Percentiles rank a stretch among this genome's conserved stretches.
These are phyloP conservation scores for Paramormyrops kingsleyae DNA, from an alignment of 2,113 vertebrate genomes.

Conservation along the genomic window DNA sequence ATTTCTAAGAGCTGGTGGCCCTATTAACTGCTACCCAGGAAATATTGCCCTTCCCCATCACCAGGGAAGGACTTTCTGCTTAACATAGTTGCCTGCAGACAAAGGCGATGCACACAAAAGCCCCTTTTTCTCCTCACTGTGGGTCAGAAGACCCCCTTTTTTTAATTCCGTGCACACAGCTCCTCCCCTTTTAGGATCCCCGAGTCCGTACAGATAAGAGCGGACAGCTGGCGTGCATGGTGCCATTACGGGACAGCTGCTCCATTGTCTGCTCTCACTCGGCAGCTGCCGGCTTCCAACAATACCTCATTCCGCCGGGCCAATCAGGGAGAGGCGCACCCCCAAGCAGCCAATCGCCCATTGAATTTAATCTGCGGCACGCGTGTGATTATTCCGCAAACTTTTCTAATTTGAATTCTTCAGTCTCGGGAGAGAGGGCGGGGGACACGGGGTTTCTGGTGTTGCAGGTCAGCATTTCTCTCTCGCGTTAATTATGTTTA, in stretches of 20 bases:
- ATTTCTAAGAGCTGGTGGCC: slow-evolving; percentile 43
- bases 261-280: slow-evolving; percentile 96
- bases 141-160: slow-evolving; percentile 93
- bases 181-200: slow-evolving; percentile 77
- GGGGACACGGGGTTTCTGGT: neutral
- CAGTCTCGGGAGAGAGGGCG: slow-evolving; percentile 14
- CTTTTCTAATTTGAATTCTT: slow-evolving; percentile 61
- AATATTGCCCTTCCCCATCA: slow-evolving; percentile 55
- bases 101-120: slow-evolving; percentile 81
- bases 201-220: slow-evolving; percentile 82
- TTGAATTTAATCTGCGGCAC: slow-evolving; percentile 90
- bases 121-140: slow-evolving; percentile 82
- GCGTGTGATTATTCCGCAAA: slow-evolving; percentile 66
- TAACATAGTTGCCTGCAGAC: slow-evolving; percentile 81
- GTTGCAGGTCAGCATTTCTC: neutral
- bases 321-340: slow-evolving; percentile 69
- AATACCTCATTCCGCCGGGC: slow-evolving; percentile 76
- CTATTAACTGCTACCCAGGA: slow-evolving; percentile 45
- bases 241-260: slow-evolving; percentile 98
- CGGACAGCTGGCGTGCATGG: slow-evolving; percentile 98
- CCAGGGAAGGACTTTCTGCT: slow-evolving; percentile 70
- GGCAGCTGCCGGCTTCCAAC: slow-evolving; percentile 80
- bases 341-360: slow-evolving; percentile 58
- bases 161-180: slow-evolving; percentile 80
- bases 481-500: neutral